Base-by-base conservation (phyloP, 2,113 vertebrate genomes). In the Illadopsis cleaveri region DNA sequence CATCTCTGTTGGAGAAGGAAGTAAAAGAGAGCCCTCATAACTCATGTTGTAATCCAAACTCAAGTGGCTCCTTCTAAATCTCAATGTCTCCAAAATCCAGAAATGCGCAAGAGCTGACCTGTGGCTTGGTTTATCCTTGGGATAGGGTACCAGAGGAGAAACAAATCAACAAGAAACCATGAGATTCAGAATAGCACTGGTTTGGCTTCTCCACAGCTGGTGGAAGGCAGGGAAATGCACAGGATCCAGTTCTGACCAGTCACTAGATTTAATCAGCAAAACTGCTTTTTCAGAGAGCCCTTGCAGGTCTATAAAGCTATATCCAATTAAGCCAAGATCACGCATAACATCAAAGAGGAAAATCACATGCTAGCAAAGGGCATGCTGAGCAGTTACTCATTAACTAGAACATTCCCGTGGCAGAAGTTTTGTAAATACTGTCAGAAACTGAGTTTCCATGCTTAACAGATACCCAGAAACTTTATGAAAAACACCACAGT, bases 351-450 rank as follows among this genome's bases (percentile, higher is more conserved):
- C 87, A 94, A 96, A 96, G 86, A 86, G 50, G 76, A 90, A 91
- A 96, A 86, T 94, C 95, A 97, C 93, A 96, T 96, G 95, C 53
- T 83, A 66, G 90, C 28, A 57, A 94, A 94, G 79, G 80, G 92
- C 90, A 96, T 20, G 54, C 45, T 14, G 48, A 95, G 61, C 2
- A 3, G 85, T 95, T 96, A 94, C 7, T 91, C 86, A 97, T 97
- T 97, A 97, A 96, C 95, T 60, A 78, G 69, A 96, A 89, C 85
- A 82, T 94, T 96, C 91, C 89, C 27, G 15, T 33, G 27, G 87
- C 86, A 96, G 27, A 76, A 82, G 82, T 86, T 91, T 84, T 65
- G 89, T 75, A 94, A 96, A 89, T 77, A 76, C 38, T 90, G 56
- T 28, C 35, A 90, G 42, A 90, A 83, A 83, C 82, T 86, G 23